Percentiles rank a stretch among this genome's conserved stretches.
These are phyloP conservation scores for Apotomis turbidana DNA, from an alignment of 2,888 invertebrate genomes.

Conservation along the genomic window DNA sequence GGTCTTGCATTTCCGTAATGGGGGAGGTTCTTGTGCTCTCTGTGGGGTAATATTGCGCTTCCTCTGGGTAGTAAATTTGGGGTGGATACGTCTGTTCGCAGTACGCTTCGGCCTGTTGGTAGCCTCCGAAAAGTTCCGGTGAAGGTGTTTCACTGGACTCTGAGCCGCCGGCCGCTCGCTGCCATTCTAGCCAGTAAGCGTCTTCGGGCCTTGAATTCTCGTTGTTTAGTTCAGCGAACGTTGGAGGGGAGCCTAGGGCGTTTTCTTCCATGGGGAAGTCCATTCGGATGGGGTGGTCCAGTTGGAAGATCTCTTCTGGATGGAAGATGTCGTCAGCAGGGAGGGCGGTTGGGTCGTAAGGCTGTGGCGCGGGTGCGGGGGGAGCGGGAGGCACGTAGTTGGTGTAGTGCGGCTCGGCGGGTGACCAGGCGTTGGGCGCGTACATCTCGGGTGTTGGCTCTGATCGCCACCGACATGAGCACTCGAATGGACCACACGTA, in stretches of 20 bases:
- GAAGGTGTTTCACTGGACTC: constrained; percentile 84
- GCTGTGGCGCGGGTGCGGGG: constrained; percentile 64
- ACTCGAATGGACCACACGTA: constrained; percentile 90
- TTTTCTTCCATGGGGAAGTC: constrained; percentile 83
- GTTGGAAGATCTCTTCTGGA: constrained; percentile 90
- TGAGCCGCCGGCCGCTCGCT: constrained; percentile 73
- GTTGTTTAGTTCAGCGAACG: constrained; percentile 88
- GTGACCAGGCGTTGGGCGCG: constrained; percentile 66
- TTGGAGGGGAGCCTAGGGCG: constrained; percentile 86
- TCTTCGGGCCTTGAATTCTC: constrained; percentile 87
- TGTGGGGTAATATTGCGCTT: constrained; percentile 70
- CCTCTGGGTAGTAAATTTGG: constrained; percentile 74
- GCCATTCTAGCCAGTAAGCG: constrained; percentile 84
- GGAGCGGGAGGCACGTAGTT: constrained; percentile 63
- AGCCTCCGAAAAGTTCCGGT: constrained; percentile 79
- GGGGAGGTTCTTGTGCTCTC: constrained; percentile 71
- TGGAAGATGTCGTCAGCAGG: constrained; percentile 88
- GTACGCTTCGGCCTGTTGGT: constrained; percentile 71
- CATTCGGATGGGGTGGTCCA: constrained; percentile 88
- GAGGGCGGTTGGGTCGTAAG: constrained; percentile 85
- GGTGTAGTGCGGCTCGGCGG: constrained; percentile 66
- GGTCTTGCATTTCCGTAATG: constrained; percentile 66
- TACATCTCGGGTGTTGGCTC: constrained; percentile 68
- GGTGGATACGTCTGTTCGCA: constrained; percentile 70
- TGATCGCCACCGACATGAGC: constrained; percentile 84